Conservation (phyloP, 2,888 invertebrate species). For the Mythimna lalbum region DNA sequence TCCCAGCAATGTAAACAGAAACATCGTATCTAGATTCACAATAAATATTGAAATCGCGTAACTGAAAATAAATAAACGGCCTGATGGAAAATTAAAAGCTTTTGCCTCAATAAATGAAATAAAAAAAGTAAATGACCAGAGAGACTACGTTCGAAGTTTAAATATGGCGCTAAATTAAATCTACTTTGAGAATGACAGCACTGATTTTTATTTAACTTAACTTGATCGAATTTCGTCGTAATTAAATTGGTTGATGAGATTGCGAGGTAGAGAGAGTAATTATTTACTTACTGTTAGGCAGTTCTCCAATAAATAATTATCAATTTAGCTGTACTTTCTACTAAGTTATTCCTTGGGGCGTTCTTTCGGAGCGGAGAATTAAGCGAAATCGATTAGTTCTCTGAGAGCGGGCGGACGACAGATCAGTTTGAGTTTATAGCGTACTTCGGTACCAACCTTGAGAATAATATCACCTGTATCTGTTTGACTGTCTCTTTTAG, state of each 20-base stretch:
- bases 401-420: conserved; percentile 13
- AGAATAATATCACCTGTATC: neutral
- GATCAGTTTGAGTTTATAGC: conserved; percentile 26
- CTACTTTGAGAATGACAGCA: conserved; percentile 14
- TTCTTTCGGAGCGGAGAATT: conserved; percentile 13
- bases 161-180: conserved; percentile 36
- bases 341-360: conserved; percentile 13
- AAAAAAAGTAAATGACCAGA: conserved; percentile 31
- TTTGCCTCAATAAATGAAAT: conserved; percentile 30
- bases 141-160: conserved; percentile 31
- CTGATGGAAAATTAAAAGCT: conserved; percentile 31
- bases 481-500: neutral
- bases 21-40: conserved; percentile 6
- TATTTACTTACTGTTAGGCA: conserved; percentile 36
- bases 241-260: conserved; percentile 57
- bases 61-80: conserved; percentile 40
- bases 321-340: conserved; percentile 8
- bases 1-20: conserved; percentile 15
- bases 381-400: conserved; percentile 34
- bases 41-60: conserved; percentile 29
- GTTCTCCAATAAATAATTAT: conserved; percentile 44
- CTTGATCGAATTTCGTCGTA: conserved; percentile 27
- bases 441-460: neutral
- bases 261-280: conserved; percentile 41
- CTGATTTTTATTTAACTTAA: conserved; percentile 38